Percentiles rank a stretch among this genome's conserved stretches.
Evolutionary conservation across 35 echinoderm and acorn worm species (phyloP).

Genomic region (Heliocidaris erythrogramma): DNA sequence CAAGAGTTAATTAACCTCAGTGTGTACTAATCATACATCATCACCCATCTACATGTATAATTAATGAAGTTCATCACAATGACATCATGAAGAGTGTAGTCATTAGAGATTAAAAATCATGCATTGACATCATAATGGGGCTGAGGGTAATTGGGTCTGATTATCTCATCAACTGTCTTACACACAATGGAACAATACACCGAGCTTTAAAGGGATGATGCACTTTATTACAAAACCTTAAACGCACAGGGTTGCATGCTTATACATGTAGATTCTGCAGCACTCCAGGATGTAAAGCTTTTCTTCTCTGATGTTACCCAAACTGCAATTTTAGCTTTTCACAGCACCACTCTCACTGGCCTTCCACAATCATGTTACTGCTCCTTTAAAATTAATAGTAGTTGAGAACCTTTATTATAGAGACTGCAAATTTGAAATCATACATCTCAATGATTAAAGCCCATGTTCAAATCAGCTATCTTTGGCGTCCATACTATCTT

Average conservation of each 20-base stretch:
- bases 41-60: background rate
- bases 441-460: too few species aligned
- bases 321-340: too few species aligned
- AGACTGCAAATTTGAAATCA: too few species aligned
- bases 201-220: background rate
- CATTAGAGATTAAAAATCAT: background rate
- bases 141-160: background rate
- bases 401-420: too few species aligned
- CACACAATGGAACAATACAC: background rate
- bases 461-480: too few species aligned
- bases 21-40: background rate
- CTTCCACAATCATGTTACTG: too few species aligned
- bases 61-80: background rate
- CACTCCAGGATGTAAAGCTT: too few species aligned
- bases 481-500: too few species aligned
- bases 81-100: background rate
- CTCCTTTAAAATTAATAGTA: too few species aligned
- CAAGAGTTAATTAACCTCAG: background rate
- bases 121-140: conserved; percentile 3
- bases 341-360: too few species aligned
- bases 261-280: too few species aligned
- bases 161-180: background rate
- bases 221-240: background rate
- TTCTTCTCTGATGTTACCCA: too few species aligned
- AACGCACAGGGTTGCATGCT: background rate